These are phyloP conservation scores for Therioaphis trifolii DNA, from an alignment of 2,888 invertebrate genomes.

Conservation along the genomic window DNA sequence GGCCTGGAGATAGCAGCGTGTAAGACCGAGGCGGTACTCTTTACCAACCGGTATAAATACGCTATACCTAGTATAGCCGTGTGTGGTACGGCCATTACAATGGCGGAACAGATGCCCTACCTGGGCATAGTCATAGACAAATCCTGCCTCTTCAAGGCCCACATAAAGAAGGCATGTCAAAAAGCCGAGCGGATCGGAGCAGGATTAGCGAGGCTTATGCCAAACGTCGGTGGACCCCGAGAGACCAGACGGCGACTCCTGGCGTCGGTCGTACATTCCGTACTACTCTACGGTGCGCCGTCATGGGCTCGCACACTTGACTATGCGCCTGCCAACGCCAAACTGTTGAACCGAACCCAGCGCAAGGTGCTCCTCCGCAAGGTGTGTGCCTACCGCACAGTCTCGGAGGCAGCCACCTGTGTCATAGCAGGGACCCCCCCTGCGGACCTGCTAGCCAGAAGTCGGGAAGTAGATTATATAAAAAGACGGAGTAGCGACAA, in stretches of 20 bases:
- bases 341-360: neutral
- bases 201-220: neutral
- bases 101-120: neutral
- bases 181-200: neutral
- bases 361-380: neutral
- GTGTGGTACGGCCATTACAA: too few relatives aligned
- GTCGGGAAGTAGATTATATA: too few relatives aligned
- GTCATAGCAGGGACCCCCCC: too few relatives aligned
- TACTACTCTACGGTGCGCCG: neutral
- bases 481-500: neutral
- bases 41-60: too few relatives aligned
- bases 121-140: neutral
- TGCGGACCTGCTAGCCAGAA: too few relatives aligned
- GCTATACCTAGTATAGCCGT: too few relatives aligned
- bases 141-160: neutral
- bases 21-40: too few relatives aligned
- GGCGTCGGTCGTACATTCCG: neutral
- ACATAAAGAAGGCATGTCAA: neutral
- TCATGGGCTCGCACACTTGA: neutral
- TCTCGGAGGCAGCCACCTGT: neutral
- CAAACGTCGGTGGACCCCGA: neutral
- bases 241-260: neutral
- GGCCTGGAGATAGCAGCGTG: neutral
- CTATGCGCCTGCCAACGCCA: neutral
- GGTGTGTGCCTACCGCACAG: neutral